Base-by-base conservation (phyloP, 2,797 vertebrate genomes). In the Eidolon dupreanum region DNA sequence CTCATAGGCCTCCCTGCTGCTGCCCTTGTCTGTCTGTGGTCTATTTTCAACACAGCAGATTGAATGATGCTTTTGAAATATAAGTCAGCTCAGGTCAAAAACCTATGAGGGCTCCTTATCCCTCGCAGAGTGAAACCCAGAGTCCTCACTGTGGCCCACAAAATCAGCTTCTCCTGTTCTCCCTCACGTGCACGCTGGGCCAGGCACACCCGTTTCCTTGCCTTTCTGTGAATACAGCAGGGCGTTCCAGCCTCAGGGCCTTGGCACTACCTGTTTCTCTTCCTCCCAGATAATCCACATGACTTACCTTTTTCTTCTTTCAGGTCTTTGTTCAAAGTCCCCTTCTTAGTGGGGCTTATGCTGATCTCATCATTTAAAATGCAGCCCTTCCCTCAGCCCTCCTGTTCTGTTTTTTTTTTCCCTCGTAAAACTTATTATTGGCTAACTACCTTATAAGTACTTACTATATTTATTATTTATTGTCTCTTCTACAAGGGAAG, bases 11-110 rank as follows among this genome's bases (percentile, higher is more conserved):
- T 75, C 51, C 59, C 63, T 4, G 19, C 16, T 38, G 46, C 53
- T 91, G 46, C 19, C 51, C 79, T 63, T 46, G 26, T 66, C 57
- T 89, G 85, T 11, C 94, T 38, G 6, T 53, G 84, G 57, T 86
- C 88, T 95, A 33, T 92, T 96, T 95, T 82, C 78, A 91, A 49
- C 88, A 65, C 51, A 41, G 78, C 86, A 74, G 55, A 61, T 41
- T 43, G 83, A 95, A 79, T 3, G 55, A 81, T 46, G 59, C 22
- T 49, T 96, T 85, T 51, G 90, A 85, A 94, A 46, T 36, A 22
- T 5, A 84, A 79, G 71, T 92, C 84, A 73, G 66, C 36, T 88
- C 77, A 92, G 61, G 90, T 88, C 38, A 95, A 43, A 94, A 88
- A 46, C 41, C 43, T 57, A n/a, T 16, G 6, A 28, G n/a, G 17